Conservation (phyloP, 2,113 vertebrate species). For the Typhlomys cinereus region DNA sequence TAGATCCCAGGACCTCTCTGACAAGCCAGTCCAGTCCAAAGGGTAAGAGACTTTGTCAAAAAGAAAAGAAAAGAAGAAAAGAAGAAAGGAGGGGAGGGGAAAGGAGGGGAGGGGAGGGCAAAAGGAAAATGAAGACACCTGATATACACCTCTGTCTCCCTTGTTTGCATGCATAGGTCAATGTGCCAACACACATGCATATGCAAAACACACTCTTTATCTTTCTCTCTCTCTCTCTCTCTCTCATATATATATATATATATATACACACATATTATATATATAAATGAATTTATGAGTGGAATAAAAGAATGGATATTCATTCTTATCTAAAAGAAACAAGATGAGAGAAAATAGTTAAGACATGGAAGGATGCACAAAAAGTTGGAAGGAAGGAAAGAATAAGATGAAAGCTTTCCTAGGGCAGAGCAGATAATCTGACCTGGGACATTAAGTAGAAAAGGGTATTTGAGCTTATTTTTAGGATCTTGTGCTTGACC, state of each 20-base stretch:
- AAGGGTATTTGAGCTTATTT: not conserved
- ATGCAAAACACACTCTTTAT: not conserved
- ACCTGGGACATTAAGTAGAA: not conserved
- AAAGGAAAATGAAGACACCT: not conserved
- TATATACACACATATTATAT: not conserved
- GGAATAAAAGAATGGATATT: not conserved
- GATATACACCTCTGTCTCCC: not conserved
- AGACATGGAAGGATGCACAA: not conserved
- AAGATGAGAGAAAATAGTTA: not conserved
- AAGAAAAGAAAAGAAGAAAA: not conserved
- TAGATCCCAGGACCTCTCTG: not conserved
- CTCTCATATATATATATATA: not conserved
- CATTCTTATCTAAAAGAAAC: not conserved
- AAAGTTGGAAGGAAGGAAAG: not conserved
- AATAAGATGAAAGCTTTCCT: not conserved
- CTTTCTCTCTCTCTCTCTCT: no score
- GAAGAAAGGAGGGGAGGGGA: no score
- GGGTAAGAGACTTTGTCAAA: not conserved
- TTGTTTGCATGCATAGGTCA: no score
- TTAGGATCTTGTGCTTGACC: not conserved
- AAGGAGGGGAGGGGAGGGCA: no score
- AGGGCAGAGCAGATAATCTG: not conserved
- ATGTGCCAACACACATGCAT: not conserved
- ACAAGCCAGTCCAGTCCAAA: no score
- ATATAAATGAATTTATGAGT: not conserved